Evolutionary conservation across 2,113 vertebrate species (phyloP).

Genomic region (Oplegnathus fasciatus): DNA sequence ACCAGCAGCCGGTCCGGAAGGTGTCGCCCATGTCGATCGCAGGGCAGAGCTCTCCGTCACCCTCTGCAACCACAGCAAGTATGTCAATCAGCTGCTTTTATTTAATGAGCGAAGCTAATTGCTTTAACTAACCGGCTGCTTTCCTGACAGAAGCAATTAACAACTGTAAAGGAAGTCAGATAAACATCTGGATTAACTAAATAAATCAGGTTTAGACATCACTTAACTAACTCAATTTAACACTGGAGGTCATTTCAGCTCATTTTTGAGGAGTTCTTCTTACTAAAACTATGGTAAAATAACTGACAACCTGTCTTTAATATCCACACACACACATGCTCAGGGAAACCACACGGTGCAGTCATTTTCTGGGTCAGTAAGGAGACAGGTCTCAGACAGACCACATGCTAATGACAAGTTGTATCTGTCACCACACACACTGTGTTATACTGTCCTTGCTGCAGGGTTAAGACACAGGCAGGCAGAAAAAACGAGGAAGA

Average conservation of each 20-base stretch:
- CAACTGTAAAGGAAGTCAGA: background rate
- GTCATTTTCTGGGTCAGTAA: constrained; percentile 38
- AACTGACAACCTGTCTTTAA: constrained; percentile 11
- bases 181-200: background rate
- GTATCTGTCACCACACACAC: constrained; percentile 30
- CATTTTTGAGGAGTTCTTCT: background rate
- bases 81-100: constrained; percentile 68
- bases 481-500: background rate
- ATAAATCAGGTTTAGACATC: background rate
- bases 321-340: constrained; percentile 14
- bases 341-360: constrained; percentile 32
- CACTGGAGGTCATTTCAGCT: background rate
- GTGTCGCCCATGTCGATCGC: constrained; percentile 93
- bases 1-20: constrained; percentile 86
- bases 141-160: background rate
- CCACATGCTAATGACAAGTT: constrained; percentile 48
- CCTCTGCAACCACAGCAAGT: constrained; percentile 87
- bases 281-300: background rate
- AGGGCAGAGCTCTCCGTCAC: constrained; percentile 80
- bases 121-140: constrained; percentile 19
- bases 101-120: constrained; percentile 2
- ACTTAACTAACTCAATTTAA: background rate
- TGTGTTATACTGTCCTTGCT: background rate
- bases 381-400: constrained; percentile 38
- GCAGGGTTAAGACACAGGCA: background rate